Evolutionary conservation across 1,140 invertebrate species (phyloP), one percentile per base, ranked within the genome.

Genomic region (Coenobita brevimanus): DNA sequence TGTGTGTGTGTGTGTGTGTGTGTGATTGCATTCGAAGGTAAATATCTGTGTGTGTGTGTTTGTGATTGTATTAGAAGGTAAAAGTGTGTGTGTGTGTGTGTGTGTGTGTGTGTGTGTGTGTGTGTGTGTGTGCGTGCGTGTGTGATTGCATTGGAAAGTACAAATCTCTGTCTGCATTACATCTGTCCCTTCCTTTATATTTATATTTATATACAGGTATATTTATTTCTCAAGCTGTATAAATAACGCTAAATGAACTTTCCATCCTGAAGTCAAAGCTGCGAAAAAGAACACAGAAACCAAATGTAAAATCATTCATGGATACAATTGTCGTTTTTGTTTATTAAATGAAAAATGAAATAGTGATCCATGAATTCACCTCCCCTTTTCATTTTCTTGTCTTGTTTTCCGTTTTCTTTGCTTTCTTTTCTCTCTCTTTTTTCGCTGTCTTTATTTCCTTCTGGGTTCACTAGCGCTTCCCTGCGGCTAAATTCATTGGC

Each of bases 71-170:
- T n/a, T 57, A 57, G 54, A 57, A n/a, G n/a, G n/a, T n/a, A n/a
- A n/a, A n/a, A n/a, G n/a, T n/a, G n/a, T n/a, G n/a, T n/a, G n/a
- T 13, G 36, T 13, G 17, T 33, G 15, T 27, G 64, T 69, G 64
- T 69, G 64, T 69, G 64, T 69, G 64, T 69, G 64, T 69, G 64
- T 69, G 64, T 69, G 64, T 69, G 64, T 69, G 64, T 69, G 64
- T 69, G 64, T 69, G 64, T 69, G 64, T 69, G 64, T 69, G 64
- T 69, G 64, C 41, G 67, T 71, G 67, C 41, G 67, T 71, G 67
- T 71, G 67, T 71, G 67, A 38, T 30, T 71, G 67, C 41, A 38
- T 71, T 30, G 36, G 67, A 38, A 38, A 38, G 67, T 71, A 38
- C 41, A 38, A 38, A 38, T 71, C 33, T 71, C 33, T 71, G 67